Conservation (phyloP, 1,140 invertebrate genomes). For the Saccostrea glomerata region DNA sequence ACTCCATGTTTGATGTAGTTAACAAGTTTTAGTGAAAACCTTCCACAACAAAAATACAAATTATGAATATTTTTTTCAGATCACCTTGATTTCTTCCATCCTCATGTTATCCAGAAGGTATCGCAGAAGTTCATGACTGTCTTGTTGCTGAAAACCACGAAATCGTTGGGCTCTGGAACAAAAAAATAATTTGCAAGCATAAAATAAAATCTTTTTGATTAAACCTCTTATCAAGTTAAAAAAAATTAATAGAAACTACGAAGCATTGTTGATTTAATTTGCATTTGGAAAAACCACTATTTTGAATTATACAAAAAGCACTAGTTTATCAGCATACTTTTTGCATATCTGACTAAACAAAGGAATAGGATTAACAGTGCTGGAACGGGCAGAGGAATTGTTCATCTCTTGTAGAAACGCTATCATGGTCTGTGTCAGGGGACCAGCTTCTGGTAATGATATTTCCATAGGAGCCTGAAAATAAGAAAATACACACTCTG, state of each 20-base stretch:
- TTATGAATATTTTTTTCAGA: neutral
- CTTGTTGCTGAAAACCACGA: conserved; percentile 96
- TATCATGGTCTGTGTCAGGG: conserved; percentile 85
- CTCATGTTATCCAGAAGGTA: conserved; percentile 92
- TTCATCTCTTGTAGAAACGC: conserved; percentile 86
- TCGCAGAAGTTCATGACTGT: conserved; percentile 95
- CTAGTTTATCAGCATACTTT: conserved; percentile 78
- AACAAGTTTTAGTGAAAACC: no score
- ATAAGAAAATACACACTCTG: neutral
- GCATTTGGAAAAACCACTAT: no score
- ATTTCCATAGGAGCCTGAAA: conserved; percentile 79
- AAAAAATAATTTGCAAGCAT: no score
- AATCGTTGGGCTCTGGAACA: conserved; percentile 85
- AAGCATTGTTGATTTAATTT: no score
- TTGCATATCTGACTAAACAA: conserved; percentile 88
- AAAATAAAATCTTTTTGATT: no score
- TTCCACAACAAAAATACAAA: no score
- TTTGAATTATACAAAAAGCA: no score
- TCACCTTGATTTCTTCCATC: conserved; percentile 82
- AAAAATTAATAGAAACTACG: no score
- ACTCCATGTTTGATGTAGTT: no score
- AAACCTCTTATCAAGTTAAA: no score
- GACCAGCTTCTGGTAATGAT: conserved; percentile 82
- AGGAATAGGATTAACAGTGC: conserved; percentile 83
- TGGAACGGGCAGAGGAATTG: conserved; percentile 70